Conservation (phyloP, 2,113 vertebrate species). For the Oplegnathus fasciatus region DNA sequence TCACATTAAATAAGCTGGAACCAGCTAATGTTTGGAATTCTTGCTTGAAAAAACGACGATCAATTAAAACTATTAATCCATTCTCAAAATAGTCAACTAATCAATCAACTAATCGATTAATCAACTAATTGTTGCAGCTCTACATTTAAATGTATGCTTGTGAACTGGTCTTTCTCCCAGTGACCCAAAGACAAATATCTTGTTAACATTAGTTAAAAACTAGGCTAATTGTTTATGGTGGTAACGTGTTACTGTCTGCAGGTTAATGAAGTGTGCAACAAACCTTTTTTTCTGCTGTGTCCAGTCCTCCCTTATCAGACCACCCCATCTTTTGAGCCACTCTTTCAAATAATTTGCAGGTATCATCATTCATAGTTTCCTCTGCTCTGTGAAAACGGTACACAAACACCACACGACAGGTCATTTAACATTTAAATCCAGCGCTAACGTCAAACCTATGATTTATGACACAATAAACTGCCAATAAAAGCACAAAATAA, state of each 20-base stretch:
- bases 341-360: conserved; percentile 72
- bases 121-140: background rate
- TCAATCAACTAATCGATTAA: background rate
- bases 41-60: too few relatives aligned
- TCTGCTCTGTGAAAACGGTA: background rate
- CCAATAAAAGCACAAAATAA: background rate
- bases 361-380: conserved; percentile 71
- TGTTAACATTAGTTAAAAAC: background rate
- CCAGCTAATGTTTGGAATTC: too few relatives aligned
- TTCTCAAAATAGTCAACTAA: background rate
- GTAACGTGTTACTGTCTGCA: background rate
- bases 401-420: background rate
- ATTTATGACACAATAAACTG: too few relatives aligned
- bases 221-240: too few relatives aligned
- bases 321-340: conserved; percentile 80
- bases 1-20: too few relatives aligned
- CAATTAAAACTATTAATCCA: too few relatives aligned
- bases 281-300: conserved; percentile 75
- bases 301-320: conserved; percentile 69
- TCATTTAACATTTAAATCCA: conserved; percentile 44
- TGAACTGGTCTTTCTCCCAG: background rate
- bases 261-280: background rate
- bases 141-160: background rate
- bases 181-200: background rate
- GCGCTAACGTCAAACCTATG: background rate